A percentile compares a stretch with the other conserved stretches of the same genome.
These are phyloP conservation scores for Buceros bicornis DNA, from an alignment of 2,797 vertebrate genomes.

Conservation along the genomic window DNA sequence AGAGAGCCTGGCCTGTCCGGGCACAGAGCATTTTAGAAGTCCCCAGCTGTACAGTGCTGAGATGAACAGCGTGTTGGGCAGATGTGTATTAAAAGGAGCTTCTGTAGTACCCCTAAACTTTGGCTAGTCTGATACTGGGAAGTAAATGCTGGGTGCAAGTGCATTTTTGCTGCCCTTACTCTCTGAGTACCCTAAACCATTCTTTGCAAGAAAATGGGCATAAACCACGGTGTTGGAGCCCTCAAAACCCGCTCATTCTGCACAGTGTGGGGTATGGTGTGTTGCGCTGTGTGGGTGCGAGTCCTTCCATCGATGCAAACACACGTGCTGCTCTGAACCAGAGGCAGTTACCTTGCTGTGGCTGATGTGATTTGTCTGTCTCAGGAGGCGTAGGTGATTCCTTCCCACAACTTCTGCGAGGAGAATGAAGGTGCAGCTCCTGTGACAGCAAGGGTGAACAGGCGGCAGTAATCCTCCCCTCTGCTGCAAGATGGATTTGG, in stretches of 20 bases:
- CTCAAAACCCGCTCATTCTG: accelerated
- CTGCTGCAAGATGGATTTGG: accelerated
- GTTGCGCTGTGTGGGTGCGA: not conserved
- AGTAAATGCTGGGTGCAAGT: too few species aligned
- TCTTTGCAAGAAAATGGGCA: not conserved
- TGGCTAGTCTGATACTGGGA: too few species aligned
- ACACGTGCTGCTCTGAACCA: accelerated
- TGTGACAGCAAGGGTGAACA: not conserved
- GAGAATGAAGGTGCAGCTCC: not conserved
- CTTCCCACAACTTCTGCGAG: accelerated
- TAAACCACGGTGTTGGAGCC: accelerated
- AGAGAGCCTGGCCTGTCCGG: not conserved
- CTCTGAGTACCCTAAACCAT: accelerated
- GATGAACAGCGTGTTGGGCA: accelerated
- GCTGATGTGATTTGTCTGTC: accelerated
- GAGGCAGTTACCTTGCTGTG: accelerated
- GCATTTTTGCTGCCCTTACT: not conserved
- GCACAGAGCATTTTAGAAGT: accelerated
- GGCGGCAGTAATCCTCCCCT: accelerated
- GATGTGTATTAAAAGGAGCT: accelerated
- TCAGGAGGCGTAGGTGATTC: accelerated
- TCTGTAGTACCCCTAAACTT: not conserved
- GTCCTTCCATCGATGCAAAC: accelerated
- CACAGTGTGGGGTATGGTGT: accelerated
- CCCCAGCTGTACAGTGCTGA: not conserved